These are phyloP conservation scores for Laticauda colubrina DNA, from an alignment of 2,113 vertebrate species.

Conservation along the genomic window DNA sequence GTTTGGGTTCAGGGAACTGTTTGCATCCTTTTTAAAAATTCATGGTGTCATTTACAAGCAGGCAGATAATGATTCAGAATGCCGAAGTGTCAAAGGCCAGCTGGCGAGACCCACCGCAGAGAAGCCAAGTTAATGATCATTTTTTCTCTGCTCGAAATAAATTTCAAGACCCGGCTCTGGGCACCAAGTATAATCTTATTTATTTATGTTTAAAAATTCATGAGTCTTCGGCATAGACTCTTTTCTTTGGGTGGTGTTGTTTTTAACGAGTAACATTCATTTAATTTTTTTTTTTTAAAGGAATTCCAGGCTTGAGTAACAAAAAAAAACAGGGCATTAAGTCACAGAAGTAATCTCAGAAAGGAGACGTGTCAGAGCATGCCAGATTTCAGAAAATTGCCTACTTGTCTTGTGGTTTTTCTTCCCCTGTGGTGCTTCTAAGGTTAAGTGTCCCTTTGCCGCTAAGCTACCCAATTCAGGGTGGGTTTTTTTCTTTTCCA, in stretches of 20 bases:
- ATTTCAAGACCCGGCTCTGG: background rate
- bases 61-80: background rate
- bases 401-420: background rate
- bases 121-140: background rate
- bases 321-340: too few relatives aligned
- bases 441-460: background rate
- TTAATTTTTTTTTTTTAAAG: too few relatives aligned
- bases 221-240: background rate
- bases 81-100: too few relatives aligned
- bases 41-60: background rate
- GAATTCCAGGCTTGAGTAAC: background rate
- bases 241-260: background rate
- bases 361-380: slow-evolving; percentile 12
- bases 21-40: background rate
- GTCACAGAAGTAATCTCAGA: background rate
- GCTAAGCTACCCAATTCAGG: background rate
- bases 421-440: background rate
- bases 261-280: background rate
- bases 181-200: background rate
- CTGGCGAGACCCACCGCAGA: accelerated
- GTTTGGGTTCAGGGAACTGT: background rate
- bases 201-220: background rate
- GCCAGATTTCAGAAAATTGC: background rate
- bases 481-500: background rate
- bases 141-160: background rate